Conservation (phyloP, 2,888 invertebrate species). For the Sphecodes monilicornis region DNA sequence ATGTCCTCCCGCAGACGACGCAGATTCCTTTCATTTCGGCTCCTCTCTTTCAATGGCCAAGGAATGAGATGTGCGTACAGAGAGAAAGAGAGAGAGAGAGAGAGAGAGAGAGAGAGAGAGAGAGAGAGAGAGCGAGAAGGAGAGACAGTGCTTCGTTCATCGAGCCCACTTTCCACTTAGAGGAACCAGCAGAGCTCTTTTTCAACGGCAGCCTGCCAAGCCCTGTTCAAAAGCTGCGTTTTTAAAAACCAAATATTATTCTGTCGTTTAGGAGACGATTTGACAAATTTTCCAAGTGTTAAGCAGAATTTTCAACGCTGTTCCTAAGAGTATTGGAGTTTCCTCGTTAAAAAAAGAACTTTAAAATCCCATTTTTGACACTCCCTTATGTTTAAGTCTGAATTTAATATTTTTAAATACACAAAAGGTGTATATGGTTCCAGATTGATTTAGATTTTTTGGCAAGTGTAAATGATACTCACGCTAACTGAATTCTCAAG, state of each 20-base stretch:
- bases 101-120: slow-evolving; percentile 19
- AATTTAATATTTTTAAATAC: neutral
- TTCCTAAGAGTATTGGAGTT: neutral
- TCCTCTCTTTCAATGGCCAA: slow-evolving; percentile 59
- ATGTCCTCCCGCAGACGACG: slow-evolving; percentile 60
- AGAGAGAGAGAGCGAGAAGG: too few species aligned
- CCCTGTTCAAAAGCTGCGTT: slow-evolving; percentile 38
- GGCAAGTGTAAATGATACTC: neutral
- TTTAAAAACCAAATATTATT: slow-evolving; percentile 50
- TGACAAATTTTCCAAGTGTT: neutral
- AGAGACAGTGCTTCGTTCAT: slow-evolving; percentile 36
- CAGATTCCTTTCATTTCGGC: slow-evolving; percentile 64
- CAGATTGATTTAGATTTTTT: neutral
- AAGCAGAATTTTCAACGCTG: neutral
- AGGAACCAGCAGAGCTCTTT: slow-evolving; percentile 34
- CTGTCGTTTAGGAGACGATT: slow-evolving; percentile 32
- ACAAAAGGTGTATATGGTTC: too few species aligned
- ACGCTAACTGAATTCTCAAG: neutral
- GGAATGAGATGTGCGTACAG: slow-evolving; percentile 48
- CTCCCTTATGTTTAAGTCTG: neutral
- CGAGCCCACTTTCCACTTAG: slow-evolving; percentile 41
- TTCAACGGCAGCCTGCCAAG: slow-evolving; percentile 3
- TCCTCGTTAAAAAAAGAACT: neutral
- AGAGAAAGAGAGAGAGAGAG: slow-evolving; percentile 35
- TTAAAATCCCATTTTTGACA: neutral